Percentiles rank a stretch among this genome's conserved stretches.
phyloP scores from a whole-genome alignment of 1,140 invertebrate species.

The Philopotamus ludificatus region DNA sequence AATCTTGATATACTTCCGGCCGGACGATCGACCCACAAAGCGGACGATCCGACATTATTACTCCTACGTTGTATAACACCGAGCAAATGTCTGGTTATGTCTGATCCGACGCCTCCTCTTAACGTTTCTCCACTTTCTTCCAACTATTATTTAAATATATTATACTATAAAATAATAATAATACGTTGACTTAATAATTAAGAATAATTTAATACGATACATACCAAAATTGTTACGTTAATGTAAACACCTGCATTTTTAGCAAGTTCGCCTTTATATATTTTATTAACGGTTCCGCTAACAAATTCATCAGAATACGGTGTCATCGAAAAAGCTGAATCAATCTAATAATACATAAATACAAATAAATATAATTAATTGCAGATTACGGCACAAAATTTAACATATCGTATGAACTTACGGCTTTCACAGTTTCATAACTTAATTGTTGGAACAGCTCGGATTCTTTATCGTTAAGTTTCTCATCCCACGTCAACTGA shows the following conservation, averaged over 20 bases:
- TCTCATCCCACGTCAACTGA: constrained; percentile 71
- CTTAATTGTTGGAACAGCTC: constrained; percentile 79
- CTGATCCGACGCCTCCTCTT: constrained; percentile 58
- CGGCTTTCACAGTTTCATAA: constrained; percentile 80
- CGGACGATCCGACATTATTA: constrained; percentile 84
- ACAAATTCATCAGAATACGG: constrained; percentile 84
- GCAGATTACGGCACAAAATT: not conserved
- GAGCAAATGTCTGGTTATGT: constrained; percentile 80
- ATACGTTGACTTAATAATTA: not conserved
- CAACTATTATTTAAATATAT: too few relatives aligned
- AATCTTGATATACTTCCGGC: constrained; percentile 72
- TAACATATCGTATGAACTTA: too few relatives aligned
- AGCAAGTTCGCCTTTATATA: constrained; percentile 71
- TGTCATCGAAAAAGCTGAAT: constrained; percentile 87
- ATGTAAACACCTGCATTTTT: constrained; percentile 73
- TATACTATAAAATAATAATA: not conserved
- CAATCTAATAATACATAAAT: constrained; percentile 59
- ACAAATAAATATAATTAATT: not conserved
- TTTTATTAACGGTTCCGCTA: constrained; percentile 74
- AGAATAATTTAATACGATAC: constrained; percentile 12
- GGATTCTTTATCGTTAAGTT: constrained; percentile 71
- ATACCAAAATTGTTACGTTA: constrained; percentile 75
- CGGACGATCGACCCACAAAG: constrained; percentile 77
- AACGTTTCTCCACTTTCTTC: constrained; percentile 71
- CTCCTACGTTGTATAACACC: constrained; percentile 77